phyloP scores from a whole-genome alignment of 1,140 invertebrate species.

The Andricus grossulariae region DNA sequence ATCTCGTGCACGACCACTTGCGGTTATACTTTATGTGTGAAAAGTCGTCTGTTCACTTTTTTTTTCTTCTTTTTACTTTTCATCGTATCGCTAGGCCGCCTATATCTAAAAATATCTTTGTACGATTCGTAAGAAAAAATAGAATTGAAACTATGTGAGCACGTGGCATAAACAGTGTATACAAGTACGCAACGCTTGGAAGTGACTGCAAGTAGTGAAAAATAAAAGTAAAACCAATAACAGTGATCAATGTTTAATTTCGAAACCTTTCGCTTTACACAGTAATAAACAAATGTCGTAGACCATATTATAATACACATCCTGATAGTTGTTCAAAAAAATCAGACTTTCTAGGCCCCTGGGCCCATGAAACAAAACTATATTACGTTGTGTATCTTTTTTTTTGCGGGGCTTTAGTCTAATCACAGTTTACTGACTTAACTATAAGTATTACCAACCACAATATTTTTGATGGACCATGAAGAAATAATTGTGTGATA shows the following conservation, averaged over 20 bases:
- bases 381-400: conserved; percentile 61
- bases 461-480: conserved; percentile 56
- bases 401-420: conserved; percentile 61
- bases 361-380: conserved; percentile 67
- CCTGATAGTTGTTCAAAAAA: conserved; percentile 72
- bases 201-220: conserved; percentile 37
- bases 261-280: conserved; percentile 74
- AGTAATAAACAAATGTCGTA: conserved; percentile 73
- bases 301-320: conserved; percentile 75
- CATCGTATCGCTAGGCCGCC: conserved; percentile 51
- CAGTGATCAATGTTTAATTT: conserved; percentile 76
- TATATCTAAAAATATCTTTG: conserved; percentile 42
- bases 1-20: conserved; percentile 23
- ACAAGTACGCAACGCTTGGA: conserved; percentile 30
- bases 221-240: conserved; percentile 65
- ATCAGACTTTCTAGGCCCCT: conserved; percentile 75
- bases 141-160: conserved; percentile 33
- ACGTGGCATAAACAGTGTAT: conserved; percentile 36
- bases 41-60: conserved; percentile 15
- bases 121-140: conserved; percentile 41
- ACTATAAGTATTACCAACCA: conserved; percentile 58
- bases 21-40: conserved; percentile 13
- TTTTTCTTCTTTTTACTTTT: conserved; percentile 19
- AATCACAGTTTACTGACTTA: conserved; percentile 67
- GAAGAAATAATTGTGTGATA: conserved; percentile 62